Base-by-base conservation (phyloP, 1,140 invertebrate genomes). In the Drosophila burlai region DNA sequence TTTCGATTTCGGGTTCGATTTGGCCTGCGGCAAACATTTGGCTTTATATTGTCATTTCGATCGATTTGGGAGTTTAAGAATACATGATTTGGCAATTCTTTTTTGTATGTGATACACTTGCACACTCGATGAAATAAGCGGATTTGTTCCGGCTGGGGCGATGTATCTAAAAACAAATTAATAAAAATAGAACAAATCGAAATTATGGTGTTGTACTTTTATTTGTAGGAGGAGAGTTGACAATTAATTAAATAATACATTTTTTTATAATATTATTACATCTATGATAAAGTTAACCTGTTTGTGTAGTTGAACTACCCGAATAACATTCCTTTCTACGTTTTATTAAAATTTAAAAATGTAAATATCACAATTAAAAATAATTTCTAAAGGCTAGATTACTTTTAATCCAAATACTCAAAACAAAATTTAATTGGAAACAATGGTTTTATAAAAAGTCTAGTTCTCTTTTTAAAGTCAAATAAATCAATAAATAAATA, bases 81-180 rank as follows among this genome's bases (percentile, higher is more conserved):
- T 65, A 80, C 60, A 79, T 79, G 75, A 79, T 60, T 36, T 62
- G 34, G 50, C 75, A 78, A 43, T 50, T 77, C 55, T 77, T 52
- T 69, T 46, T 57, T n/a, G n/a, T 18, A 45, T 40, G 31, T 31
- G 11, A 43, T 42, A 54, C 54, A 61, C 42, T 67, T 76, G 74
- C 63, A 68, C 29, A 26, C 24, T 13, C 40, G 21, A 61, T 67
- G 47, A 67, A 45, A 45, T 68, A 77, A 69, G 50, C 40, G 43
- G 50, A 69, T 77, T 69, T 60, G n/a, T 61, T 55, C 11, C 18
- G 38, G 43, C 7, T 11, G 31, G 10, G 7, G 4, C 24, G 21
- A 59, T 38, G 8, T 11, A 40, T 7, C 3, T n/a, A 18, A 34
- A 38, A 50, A 18, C 2, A n/a, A 31, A 42, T 24, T 34, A 10